Evolutionary conservation across 2,797 vertebrate species (phyloP).

Genomic region (Scolopax rusticola): DNA sequence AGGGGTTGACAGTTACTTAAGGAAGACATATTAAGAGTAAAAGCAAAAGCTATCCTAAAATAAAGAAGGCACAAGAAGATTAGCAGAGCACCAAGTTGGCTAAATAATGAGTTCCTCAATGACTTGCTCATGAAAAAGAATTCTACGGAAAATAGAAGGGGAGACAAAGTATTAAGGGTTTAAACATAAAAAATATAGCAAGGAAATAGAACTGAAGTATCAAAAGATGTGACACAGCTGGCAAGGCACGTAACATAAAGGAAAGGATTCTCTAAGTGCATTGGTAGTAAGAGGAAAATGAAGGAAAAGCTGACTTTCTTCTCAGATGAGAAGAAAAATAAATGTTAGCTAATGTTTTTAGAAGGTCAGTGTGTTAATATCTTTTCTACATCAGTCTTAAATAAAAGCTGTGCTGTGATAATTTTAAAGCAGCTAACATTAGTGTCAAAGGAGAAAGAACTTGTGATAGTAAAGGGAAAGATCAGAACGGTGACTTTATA

Average conservation of each 20-base stretch:
- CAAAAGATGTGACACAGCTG: not conserved
- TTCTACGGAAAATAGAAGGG: not conserved
- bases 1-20: not conserved
- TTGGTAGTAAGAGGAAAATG: not conserved
- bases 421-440: not conserved
- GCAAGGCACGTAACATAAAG: not conserved
- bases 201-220: not conserved
- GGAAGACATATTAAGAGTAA: not conserved
- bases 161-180: not conserved
- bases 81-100: not conserved
- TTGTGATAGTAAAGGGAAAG: not conserved
- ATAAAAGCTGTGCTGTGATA: not conserved
- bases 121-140: not conserved
- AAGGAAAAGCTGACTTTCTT: not conserved
- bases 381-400: not conserved
- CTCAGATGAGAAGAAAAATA: not conserved
- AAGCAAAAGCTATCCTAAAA: not conserved
- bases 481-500: not conserved
- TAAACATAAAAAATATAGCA: not conserved
- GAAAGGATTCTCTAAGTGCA: not conserved
- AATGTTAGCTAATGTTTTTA: not conserved
- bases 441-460: not conserved
- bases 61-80: not conserved
- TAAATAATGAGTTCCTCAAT: slow-evolving; percentile 8
- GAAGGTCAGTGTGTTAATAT: not conserved